Evolutionary conservation across 2,888 invertebrate genomes (phyloP), one percentile per base, ranked within the genome.

Genomic region (Argyra leucocephala): DNA sequence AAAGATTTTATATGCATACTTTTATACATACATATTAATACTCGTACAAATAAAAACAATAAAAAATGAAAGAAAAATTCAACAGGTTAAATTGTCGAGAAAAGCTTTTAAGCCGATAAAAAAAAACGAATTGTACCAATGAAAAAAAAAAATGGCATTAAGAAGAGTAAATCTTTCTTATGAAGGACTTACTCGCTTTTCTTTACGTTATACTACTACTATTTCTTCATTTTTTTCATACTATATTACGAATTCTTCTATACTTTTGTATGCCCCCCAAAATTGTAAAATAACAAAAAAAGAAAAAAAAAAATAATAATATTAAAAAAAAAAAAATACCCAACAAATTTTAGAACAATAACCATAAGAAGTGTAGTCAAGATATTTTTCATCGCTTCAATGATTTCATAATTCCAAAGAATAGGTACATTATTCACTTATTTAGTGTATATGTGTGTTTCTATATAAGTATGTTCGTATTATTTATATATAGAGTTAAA

Each of bases 71-170:
- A 66, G 61, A 57, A 63, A 23, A 57, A 58, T 61, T 63, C 66
- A 66, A 66, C 66, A 66, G 66, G 66, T 66, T 66, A 66, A 37
- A 48, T 48, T 48, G 48, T 48, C 48, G 58, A 61, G 63, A 66
- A 63, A 37, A 60, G 37, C 63, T 66, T 66, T 63, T 66, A 66
- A 66, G 66, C 66, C 23, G 66, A 66, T 66, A 66, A 66, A 48
- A 48, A 48, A 31, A 31, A 31, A 31, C 7, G 18, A 48, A 48
- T 48, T 48, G n/a, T 48, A 48, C 18, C 48, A 48, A 48, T 18
- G 48, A 48, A 12, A 18, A 48, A 12, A 18, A 48, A 48, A 48
- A 48, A 31, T 31, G 48, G 48, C 48, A 48, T 48, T 48, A 48
- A 48, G 48, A n/a, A 48, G n/a, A n/a, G n/a, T 48, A 48, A 48